These are phyloP conservation scores for Fistularia tabacaria DNA, from an alignment of 2,797 vertebrate genomes.

Conservation along the genomic window DNA sequence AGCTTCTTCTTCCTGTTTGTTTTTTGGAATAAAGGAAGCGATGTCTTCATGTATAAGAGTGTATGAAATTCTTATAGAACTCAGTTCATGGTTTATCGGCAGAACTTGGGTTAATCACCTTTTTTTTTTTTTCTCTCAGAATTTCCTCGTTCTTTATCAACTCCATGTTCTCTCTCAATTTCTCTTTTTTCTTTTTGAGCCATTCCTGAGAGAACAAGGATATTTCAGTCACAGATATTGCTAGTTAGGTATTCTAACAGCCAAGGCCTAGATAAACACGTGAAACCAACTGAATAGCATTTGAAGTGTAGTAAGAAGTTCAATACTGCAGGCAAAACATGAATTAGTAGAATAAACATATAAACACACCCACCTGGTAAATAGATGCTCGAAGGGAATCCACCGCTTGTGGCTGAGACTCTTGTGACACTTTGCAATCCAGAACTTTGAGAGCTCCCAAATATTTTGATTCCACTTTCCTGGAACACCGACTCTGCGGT, in stretches of 20 bases:
- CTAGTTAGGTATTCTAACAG: too few relatives aligned
- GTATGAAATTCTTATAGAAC: background rate
- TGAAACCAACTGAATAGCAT: too few relatives aligned
- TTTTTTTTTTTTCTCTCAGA: conserved; percentile 64
- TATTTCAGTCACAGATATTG: too few relatives aligned
- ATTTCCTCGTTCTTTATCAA: conserved; percentile 81
- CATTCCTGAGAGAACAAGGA: conserved; percentile 77
- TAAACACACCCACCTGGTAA: conserved; percentile 84
- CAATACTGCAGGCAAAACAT: too few relatives aligned
- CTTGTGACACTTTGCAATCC: conserved; percentile 73
- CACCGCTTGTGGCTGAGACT: conserved; percentile 68
- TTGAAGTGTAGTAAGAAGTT: too few relatives aligned
- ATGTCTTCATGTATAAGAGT: background rate
- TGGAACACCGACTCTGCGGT: conserved; percentile 47
- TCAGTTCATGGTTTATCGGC: conserved; percentile 1
- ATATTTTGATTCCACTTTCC: conserved; percentile 77
- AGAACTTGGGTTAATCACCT: conserved; percentile 45
- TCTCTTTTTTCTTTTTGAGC: conserved; percentile 84
- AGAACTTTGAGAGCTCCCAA: conserved; percentile 84
- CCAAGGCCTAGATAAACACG: too few relatives aligned
- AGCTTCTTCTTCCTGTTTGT: conserved; percentile 73
- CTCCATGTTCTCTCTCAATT: conserved; percentile 68
- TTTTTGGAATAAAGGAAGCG: background rate
- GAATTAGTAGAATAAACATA: background rate
- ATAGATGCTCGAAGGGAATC: conserved; percentile 84